Conservation (phyloP, 64 coral and sea anemone species). For the Hydrozoanthus tunicans region DNA sequence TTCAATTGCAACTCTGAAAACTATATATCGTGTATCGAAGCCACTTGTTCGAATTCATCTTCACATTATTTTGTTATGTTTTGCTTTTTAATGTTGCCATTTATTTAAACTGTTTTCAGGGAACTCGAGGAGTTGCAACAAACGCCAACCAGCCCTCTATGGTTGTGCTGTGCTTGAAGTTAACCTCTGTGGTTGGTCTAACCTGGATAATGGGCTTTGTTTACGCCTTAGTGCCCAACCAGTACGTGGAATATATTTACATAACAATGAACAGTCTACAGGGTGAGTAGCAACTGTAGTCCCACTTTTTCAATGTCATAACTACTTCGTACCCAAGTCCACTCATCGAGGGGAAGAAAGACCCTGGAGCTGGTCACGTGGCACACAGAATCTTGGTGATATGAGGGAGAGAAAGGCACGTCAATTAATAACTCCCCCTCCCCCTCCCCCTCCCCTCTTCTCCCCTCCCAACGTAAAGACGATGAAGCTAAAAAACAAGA, state of each 20-base stretch:
- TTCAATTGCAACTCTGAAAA: too few relatives aligned
- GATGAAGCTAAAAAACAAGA: too few relatives aligned
- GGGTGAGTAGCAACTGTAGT: not conserved
- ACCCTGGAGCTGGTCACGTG: too few relatives aligned
- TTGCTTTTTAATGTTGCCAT: not conserved
- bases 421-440: too few relatives aligned
- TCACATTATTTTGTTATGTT: not conserved
- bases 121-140: not conserved
- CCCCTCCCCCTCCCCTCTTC: too few relatives aligned
- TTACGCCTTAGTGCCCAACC: not conserved
- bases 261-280: not conserved
- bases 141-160: not conserved
- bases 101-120: not conserved
- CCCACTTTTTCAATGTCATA: not conserved
- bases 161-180: slow-evolving; percentile 7
- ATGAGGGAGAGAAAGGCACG: too few relatives aligned
- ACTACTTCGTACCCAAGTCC: not conserved
- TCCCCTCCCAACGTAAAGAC: too few relatives aligned
- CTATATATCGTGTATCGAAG: too few relatives aligned
- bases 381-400: too few relatives aligned
- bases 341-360: too few relatives aligned
- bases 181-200: slow-evolving; percentile 19
- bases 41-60: too few relatives aligned
- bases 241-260: not conserved
- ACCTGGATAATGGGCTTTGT: slow-evolving; percentile 3